Conservation (phyloP, 2,888 invertebrate species). For the Hanleya hanleyi region DNA sequence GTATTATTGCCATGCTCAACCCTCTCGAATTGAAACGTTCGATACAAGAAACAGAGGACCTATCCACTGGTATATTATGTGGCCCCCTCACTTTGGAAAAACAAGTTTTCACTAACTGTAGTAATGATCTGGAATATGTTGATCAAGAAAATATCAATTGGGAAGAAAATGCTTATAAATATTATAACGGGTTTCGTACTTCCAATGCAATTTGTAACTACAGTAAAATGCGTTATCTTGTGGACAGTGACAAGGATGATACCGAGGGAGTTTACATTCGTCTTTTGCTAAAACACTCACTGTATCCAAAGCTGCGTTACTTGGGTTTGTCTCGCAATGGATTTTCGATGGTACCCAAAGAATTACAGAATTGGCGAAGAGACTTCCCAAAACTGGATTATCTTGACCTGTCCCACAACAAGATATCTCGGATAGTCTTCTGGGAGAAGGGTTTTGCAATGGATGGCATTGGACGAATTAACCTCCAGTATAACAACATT, state of each 20-base stretch:
- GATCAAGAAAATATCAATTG: too few species aligned
- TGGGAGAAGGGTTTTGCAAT: conserved; percentile 20
- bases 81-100: not conserved
- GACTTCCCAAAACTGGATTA: conserved; percentile 35
- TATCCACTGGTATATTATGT: not conserved
- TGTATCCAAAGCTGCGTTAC: not conserved
- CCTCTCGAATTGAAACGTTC: too few species aligned
- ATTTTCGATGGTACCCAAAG: not conserved
- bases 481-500: conserved; percentile 50
- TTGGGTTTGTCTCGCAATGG: not conserved
- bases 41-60: too few species aligned
- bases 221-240: too few species aligned
- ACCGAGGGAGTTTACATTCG: too few species aligned
- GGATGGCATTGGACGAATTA: conserved; percentile 31
- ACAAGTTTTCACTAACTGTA: not conserved
- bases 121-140: too few species aligned
- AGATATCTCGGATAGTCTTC: conserved; percentile 24
- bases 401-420: conserved; percentile 41
- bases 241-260: too few species aligned
- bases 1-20: too few species aligned
- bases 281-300: not conserved
- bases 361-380: not conserved
- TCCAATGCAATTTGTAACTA: too few species aligned
- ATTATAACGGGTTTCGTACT: too few species aligned
- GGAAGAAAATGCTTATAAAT: too few species aligned